phyloP scores from a whole-genome alignment of 2,113 vertebrate genomes.

The Cnemophilus loriae region DNA sequence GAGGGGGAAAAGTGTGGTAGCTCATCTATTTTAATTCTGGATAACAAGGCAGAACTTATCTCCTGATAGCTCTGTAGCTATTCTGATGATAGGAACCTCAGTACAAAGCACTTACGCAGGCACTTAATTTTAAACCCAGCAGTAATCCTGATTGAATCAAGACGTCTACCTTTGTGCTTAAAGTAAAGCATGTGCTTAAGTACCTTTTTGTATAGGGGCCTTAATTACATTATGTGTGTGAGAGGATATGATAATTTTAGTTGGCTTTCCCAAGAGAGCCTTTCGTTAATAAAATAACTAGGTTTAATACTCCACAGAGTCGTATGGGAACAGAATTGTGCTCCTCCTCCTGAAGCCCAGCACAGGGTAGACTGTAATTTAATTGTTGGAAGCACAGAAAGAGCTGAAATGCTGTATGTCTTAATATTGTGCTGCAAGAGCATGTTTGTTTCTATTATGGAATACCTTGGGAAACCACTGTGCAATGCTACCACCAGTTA shows the following conservation, averaged over 20 bases:
- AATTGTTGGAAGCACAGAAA: conserved; percentile 35
- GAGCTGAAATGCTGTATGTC: conserved; percentile 16
- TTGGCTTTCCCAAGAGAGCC: conserved; percentile 45
- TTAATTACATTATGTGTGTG: conserved; percentile 62
- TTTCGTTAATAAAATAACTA: conserved; percentile 64
- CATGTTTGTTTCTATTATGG: conserved; percentile 46
- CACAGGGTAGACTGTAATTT: conserved; percentile 44
- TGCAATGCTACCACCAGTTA: neutral
- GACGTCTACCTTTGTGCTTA: conserved; percentile 43
- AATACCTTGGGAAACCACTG: conserved; percentile 37
- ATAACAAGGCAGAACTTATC: conserved; percentile 3
- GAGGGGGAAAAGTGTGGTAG: neutral
- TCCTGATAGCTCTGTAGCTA: neutral
- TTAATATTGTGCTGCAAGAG: conserved; percentile 18
- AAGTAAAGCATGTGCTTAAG: conserved; percentile 62
- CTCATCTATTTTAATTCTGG: neutral
- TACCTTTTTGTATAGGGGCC: conserved; percentile 37
- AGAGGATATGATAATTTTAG: conserved; percentile 56
- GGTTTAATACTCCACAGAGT: conserved; percentile 39
- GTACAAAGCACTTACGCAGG: neutral
- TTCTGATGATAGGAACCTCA: neutral
- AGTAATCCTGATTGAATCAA: conserved; percentile 43
- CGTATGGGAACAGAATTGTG: neutral
- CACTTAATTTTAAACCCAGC: conserved; percentile 31
- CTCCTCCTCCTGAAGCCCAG: conserved; percentile 11